A percentile compares a stretch with the other conserved stretches of the same genome.
phyloP scores from a whole-genome alignment of 2,888 invertebrate genomes.

The Vanessa cardui region DNA sequence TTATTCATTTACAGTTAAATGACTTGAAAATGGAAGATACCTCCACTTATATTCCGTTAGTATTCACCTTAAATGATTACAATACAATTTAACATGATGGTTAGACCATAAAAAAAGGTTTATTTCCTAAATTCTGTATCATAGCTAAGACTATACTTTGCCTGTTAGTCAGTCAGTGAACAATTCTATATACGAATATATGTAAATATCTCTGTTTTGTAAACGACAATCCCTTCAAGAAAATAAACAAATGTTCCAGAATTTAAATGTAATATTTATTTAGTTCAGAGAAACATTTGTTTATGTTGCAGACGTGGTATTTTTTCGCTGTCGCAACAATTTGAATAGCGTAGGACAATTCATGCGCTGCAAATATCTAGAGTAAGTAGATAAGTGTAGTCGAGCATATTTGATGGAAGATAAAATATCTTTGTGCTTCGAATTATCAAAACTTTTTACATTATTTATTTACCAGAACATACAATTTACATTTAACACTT shows the following conservation, averaged over 20 bases:
- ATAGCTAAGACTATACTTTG: no score
- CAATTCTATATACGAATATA: no score
- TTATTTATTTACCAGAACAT: no score
- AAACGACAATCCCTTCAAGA: conserved; percentile 23
- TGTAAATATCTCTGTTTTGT: background rate
- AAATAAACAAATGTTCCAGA: conserved; percentile 25
- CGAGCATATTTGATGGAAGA: background rate
- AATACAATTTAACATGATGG: no score
- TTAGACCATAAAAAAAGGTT: no score
- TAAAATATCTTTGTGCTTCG: conserved; percentile 2
- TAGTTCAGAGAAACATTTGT: conserved; percentile 7
- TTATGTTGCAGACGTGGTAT: background rate
- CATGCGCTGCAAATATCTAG: conserved; percentile 5
- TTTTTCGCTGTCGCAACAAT: background rate
- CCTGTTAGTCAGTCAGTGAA: no score
- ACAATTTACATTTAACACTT: no score
- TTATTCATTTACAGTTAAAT: no score
- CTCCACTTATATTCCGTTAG: no score
- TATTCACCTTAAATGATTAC: no score
- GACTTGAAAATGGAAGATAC: no score
- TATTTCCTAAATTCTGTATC: no score
- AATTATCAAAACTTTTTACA: background rate
- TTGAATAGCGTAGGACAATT: background rate
- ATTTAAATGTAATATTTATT: conserved; percentile 21
- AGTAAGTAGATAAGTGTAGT: background rate